Evolutionary conservation across 2,888 invertebrate genomes (phyloP), one percentile per base, ranked within the genome.

Genomic region (Sturmia bella): DNA sequence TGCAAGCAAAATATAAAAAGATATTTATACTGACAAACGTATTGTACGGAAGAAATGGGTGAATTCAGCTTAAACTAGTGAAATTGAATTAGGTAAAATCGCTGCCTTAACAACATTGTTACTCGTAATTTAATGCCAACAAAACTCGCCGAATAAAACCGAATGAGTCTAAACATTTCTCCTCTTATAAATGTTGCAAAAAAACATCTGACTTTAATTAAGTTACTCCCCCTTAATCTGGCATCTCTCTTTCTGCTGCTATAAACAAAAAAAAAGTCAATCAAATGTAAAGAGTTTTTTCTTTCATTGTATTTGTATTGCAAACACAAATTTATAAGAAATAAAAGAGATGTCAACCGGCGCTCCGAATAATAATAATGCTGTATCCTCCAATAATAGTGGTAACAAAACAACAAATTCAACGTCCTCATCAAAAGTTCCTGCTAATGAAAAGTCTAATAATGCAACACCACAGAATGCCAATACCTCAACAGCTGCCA

Each of bases 401-500:
- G 70, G 72, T 79, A 79, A 54, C 27, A 79, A 79, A 73, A 73
- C 66, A 43, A 70, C 72, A 76, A 82, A 74, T 74, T 82, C 77
- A 82, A 77, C 74, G 64, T 78, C 82, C 82, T 82, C 78, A 48
- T 74, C 78, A 37, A 82, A 82, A 78, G 82, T 82, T 82, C 82
- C 82, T 82, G 64, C 45, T 61, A 82, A 80, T 54, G 80, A 80
- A 83, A 83, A 80, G 76, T 83, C 70, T 75, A 79, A 79, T 63
- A 83, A 68, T 68, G 24, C 72, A 72, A 64, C 69, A 50, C 48
- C 64, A 64, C 76, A 68, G 64, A 77, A 77, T 73, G 69, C 74
- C 27, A 82, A 82, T 82, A 78, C 74, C 77, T 83, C 75, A 78
- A 77, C 84, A 12, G 81, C 87, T 32, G 84, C 85, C 6, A 87